Conservation (phyloP, 1,140 invertebrate genomes). For the Bemisia tabaci region DNA sequence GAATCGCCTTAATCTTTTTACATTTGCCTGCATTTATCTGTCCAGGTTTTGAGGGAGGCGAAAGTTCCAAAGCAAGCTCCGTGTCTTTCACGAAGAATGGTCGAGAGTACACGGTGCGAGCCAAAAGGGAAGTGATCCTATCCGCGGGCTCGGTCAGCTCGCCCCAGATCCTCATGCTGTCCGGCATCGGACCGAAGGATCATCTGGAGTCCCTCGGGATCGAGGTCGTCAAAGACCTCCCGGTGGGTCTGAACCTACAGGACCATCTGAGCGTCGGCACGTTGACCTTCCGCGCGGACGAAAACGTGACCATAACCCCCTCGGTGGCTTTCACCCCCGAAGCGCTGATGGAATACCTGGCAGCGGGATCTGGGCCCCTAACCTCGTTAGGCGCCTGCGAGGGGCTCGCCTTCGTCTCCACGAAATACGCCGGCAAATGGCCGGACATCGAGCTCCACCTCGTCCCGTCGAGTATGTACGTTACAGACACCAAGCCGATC, state of each 20-base stretch:
- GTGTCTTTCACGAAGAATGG: slow-evolving; percentile 62
- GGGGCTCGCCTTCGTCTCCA: slow-evolving; percentile 51
- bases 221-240: slow-evolving; percentile 47
- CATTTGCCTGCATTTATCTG: too few relatives aligned
- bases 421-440: slow-evolving; percentile 32
- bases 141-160: slow-evolving; percentile 66
- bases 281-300: slow-evolving; percentile 58
- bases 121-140: slow-evolving; percentile 60
- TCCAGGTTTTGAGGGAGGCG: slow-evolving; percentile 35
- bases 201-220: slow-evolving; percentile 58
- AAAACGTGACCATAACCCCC: slow-evolving; percentile 50
- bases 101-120: slow-evolving; percentile 43
- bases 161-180: slow-evolving; percentile 73
- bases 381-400: slow-evolving; percentile 56
- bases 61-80: slow-evolving; percentile 46
- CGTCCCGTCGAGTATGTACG: slow-evolving; percentile 35
- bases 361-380: slow-evolving; percentile 56
- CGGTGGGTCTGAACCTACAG: slow-evolving; percentile 58
- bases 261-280: slow-evolving; percentile 72
- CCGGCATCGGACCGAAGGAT: slow-evolving; percentile 64
- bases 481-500: too few relatives aligned
- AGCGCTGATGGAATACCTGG: slow-evolving; percentile 57
- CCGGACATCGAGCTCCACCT: slow-evolving; percentile 62
- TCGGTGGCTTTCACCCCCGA: slow-evolving; percentile 12
- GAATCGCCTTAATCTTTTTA: too few relatives aligned